A percentile compares a stretch with the other conserved stretches of the same genome.
Evolutionary conservation across 2,113 vertebrate genomes (phyloP).

Genomic region (Uropsilus gracilis): DNA sequence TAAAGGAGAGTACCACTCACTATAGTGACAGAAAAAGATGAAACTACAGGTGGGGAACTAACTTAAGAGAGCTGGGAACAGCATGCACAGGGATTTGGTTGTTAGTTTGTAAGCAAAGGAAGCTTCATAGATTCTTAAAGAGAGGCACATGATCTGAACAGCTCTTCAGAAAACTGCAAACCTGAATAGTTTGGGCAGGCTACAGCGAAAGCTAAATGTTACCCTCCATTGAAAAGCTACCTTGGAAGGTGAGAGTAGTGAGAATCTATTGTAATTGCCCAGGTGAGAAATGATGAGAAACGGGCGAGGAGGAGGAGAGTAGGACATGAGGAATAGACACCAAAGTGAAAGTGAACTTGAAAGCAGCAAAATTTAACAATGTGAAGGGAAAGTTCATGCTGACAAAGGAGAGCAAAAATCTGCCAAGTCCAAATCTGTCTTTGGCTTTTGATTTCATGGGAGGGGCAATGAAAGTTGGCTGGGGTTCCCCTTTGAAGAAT

Average conservation of each 20-base stretch:
- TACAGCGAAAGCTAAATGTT: not conserved
- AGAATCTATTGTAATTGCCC: not conserved
- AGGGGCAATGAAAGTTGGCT: too few relatives aligned
- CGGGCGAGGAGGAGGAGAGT: not conserved
- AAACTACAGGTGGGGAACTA: not conserved
- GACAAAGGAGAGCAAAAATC: not conserved
- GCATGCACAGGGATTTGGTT: not conserved
- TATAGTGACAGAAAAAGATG: not conserved
- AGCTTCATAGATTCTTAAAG: constrained; percentile 11
- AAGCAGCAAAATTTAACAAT: not conserved
- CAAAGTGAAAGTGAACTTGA: not conserved
- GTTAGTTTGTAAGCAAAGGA: not conserved
- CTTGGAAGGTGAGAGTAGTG: not conserved
- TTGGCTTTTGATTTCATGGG: too few relatives aligned
- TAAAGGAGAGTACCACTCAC: not conserved
- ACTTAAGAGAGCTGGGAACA: not conserved
- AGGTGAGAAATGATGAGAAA: not conserved
- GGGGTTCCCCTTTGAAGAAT: too few relatives aligned
- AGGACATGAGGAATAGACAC: not conserved
- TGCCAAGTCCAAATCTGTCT: too few relatives aligned
- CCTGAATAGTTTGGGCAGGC: not conserved
- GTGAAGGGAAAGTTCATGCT: not conserved
- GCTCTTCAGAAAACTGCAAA: not conserved
- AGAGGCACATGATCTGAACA: not conserved
- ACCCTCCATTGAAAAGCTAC: not conserved